These are phyloP conservation scores for Grammomys surdaster DNA, from an alignment of 2,113 vertebrate species.

Conservation along the genomic window DNA sequence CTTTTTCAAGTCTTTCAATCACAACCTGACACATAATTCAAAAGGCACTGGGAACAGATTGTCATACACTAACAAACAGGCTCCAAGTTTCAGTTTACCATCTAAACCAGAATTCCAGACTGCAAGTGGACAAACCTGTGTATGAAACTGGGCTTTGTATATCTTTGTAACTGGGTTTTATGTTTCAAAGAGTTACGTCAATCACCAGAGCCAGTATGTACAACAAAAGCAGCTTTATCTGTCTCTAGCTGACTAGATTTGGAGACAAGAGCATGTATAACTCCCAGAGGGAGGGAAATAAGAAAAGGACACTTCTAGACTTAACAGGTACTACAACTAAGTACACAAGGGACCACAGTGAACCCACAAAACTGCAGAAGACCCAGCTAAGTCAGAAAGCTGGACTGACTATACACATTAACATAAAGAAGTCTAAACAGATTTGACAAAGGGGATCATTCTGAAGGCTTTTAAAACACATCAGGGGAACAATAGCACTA, in stretches of 20 bases:
- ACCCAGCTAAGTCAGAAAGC: not conserved
- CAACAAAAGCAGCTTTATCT: not conserved
- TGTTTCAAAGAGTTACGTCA: slow-evolving; percentile 71
- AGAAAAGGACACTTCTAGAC: not conserved
- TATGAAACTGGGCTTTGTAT: slow-evolving; percentile 24
- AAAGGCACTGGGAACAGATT: not conserved
- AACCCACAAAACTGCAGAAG: not conserved
- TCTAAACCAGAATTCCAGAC: not conserved
- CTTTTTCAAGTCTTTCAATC: not conserved
- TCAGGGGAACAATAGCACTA: not conserved
- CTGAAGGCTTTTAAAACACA: not conserved
- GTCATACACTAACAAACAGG: not conserved
- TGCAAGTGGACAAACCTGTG: not conserved
- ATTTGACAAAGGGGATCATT: not conserved
- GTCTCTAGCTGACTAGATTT: not conserved
- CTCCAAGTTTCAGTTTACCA: not conserved
- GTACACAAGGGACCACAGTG: not conserved
- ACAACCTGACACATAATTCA: not conserved
- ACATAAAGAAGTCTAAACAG: not conserved
- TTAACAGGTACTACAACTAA: not conserved
- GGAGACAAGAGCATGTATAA: not conserved
- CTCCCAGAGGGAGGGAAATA: not conserved
- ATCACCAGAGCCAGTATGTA: slow-evolving; percentile 26
- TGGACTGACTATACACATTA: not conserved
- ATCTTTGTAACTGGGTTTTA: slow-evolving; percentile 37